phyloP scores from a whole-genome alignment of 2,113 vertebrate species.

The Porphyrio hochstetteri region DNA sequence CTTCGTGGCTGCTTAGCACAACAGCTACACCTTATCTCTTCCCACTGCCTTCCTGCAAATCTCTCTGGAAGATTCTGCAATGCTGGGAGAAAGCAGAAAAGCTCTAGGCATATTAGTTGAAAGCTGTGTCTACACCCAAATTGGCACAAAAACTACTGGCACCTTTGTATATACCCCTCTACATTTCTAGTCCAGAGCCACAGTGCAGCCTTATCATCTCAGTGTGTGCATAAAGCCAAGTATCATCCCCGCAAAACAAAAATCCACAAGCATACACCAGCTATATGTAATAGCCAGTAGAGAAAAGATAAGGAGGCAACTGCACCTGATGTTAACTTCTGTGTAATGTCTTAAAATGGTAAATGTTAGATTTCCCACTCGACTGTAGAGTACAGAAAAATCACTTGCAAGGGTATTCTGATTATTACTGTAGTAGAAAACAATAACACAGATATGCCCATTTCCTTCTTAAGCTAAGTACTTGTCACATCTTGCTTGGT shows the following conservation, averaged over 20 bases:
- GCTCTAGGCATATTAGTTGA: background rate
- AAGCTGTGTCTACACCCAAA: background rate
- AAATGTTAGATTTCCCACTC: background rate
- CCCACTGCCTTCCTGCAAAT: background rate
- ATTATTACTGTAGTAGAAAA: conserved; percentile 26
- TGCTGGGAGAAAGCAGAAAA: background rate
- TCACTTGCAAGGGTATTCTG: background rate
- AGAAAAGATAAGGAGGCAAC: background rate
- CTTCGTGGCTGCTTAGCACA: background rate
- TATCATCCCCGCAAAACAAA: background rate
- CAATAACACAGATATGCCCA: background rate
- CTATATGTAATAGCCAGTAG: background rate
- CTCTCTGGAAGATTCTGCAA: background rate
- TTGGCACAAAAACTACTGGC: background rate
- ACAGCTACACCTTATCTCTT: background rate
- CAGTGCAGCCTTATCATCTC: accelerated
- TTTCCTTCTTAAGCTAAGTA: conserved; percentile 50
- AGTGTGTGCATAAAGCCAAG: background rate
- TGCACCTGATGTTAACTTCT: background rate
- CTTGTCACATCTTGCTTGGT: conserved; percentile 5
- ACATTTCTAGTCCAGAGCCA: background rate
- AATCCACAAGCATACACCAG: background rate
- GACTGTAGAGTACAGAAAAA: background rate
- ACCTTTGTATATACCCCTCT: no score
- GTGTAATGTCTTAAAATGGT: background rate